These are phyloP conservation scores for Centropristis striata DNA, from an alignment of 2,113 vertebrate species.

Conservation along the genomic window DNA sequence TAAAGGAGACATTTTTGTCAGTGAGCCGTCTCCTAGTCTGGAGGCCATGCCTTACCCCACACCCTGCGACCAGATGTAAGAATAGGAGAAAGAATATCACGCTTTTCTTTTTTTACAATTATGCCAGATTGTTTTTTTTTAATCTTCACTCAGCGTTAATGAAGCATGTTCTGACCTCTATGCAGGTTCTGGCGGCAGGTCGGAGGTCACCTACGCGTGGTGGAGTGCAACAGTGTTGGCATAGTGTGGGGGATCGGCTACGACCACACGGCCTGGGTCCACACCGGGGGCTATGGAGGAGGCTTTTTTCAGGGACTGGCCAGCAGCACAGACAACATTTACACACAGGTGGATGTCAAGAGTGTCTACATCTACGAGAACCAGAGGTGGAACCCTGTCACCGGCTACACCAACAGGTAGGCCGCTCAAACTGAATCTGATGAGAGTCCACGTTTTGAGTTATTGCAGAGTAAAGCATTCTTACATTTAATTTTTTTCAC, in stretches of 20 bases:
- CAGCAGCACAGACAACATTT: constrained; percentile 92
- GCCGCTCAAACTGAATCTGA: neutral
- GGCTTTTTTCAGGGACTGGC: constrained; percentile 93
- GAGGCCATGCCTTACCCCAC: constrained; percentile 87
- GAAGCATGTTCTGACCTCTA: neutral
- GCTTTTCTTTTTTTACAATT: neutral
- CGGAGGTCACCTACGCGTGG: constrained; percentile 91
- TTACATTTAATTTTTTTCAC: neutral
- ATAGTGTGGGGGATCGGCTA: constrained; percentile 96
- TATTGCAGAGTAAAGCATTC: neutral
- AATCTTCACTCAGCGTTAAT: neutral
- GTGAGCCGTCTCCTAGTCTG: constrained; percentile 90
- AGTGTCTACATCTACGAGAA: constrained; percentile 96
- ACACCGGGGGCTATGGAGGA: constrained; percentile 93
- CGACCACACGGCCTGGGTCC: constrained; percentile 93
- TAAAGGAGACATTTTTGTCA: constrained; percentile 97
- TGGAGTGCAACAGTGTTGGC: constrained; percentile 91
- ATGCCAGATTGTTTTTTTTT: neutral
- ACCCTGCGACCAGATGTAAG: constrained; percentile 95
- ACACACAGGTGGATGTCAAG: constrained; percentile 92
- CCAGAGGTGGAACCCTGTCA: constrained; percentile 98
- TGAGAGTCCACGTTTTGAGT: neutral
- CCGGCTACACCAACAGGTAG: constrained; percentile 94
- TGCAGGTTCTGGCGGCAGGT: constrained; percentile 97
- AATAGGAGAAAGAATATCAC: neutral